Percentiles rank a stretch among this genome's conserved stretches.
These are phyloP conservation scores for Erebia ligea DNA, from an alignment of 2,888 invertebrate genomes.

Conservation along the genomic window DNA sequence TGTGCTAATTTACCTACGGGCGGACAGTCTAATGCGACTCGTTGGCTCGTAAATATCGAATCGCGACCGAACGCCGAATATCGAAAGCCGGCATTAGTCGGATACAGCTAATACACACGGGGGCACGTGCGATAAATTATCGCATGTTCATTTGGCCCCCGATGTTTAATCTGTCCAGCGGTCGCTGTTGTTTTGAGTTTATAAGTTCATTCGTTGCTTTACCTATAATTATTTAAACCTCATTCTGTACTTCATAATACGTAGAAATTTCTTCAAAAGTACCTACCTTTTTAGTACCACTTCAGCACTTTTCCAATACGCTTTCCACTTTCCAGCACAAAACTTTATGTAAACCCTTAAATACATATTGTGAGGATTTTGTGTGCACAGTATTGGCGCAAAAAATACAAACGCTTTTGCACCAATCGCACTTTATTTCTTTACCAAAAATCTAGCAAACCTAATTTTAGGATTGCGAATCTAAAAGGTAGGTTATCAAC, in stretches of 20 bases:
- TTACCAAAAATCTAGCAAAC: no score
- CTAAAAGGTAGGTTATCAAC: no score
- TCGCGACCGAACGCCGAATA: conserved; percentile 81
- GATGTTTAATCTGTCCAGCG: conserved; percentile 80
- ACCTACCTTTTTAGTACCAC: not conserved
- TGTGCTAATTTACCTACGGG: conserved; percentile 84
- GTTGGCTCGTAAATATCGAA: conserved; percentile 79
- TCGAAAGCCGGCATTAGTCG: conserved; percentile 83
- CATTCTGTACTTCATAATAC: not conserved
- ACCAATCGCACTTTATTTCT: no score
- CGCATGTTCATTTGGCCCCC: conserved; percentile 79
- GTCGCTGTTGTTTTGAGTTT: conserved; percentile 37
- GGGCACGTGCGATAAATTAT: conserved; percentile 81
- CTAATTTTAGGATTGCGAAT: no score
- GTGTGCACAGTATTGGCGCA: no score
- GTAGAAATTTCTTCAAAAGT: not conserved
- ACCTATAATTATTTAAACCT: not conserved
- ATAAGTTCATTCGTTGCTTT: conserved; percentile 24
- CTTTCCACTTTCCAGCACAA: no score
- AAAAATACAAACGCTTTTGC: no score
- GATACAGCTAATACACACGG: conserved; percentile 83
- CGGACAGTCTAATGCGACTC: conserved; percentile 82
- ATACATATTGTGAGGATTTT: no score
- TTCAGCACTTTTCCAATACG: no score
- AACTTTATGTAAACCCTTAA: no score